Evolutionary conservation across 2,888 invertebrate species (phyloP).

Genomic region (Idaea biselata): DNA sequence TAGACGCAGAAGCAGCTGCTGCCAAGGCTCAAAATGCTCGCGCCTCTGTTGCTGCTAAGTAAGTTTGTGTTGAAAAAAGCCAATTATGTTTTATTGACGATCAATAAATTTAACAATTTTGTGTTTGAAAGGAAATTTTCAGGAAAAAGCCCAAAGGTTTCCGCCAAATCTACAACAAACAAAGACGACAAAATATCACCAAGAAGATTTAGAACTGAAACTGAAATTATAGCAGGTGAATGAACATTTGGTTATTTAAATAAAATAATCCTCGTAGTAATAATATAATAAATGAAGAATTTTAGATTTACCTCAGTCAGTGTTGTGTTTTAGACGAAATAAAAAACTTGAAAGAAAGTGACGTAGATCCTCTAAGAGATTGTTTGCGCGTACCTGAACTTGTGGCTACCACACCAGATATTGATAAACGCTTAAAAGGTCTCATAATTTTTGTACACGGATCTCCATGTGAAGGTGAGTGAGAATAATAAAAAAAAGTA

Average conservation of each 20-base stretch:
- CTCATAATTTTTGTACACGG: constrained; percentile 65
- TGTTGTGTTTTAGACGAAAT: constrained; percentile 53
- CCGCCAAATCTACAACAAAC: constrained; percentile 27
- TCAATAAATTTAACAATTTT: background rate
- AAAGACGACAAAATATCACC: constrained; percentile 34
- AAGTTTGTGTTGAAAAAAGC: constrained; percentile 16
- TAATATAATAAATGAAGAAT: background rate
- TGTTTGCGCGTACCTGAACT: constrained; percentile 44
- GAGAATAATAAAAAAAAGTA: background rate
- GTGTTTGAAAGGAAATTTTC: constrained; percentile 35
- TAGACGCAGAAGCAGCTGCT: constrained; percentile 48
- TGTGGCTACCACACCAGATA: constrained; percentile 24
- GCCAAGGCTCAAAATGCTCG: constrained; percentile 36
- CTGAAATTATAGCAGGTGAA: constrained; percentile 63
- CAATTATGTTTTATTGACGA: background rate
- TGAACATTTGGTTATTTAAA: background rate
- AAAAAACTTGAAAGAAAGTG: constrained; percentile 47
- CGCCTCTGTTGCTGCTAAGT: constrained; percentile 39
- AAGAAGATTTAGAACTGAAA: constrained; percentile 51
- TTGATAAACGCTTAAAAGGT: constrained; percentile 55
- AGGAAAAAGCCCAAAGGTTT: constrained; percentile 44
- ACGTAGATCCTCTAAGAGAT: constrained; percentile 59
- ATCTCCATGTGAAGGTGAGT: constrained; percentile 65
- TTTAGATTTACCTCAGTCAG: background rate
- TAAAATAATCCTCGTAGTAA: too few relatives aligned